Evolutionary conservation across 2,797 vertebrate genomes (phyloP).

Genomic region (Morelia viridis): DNA sequence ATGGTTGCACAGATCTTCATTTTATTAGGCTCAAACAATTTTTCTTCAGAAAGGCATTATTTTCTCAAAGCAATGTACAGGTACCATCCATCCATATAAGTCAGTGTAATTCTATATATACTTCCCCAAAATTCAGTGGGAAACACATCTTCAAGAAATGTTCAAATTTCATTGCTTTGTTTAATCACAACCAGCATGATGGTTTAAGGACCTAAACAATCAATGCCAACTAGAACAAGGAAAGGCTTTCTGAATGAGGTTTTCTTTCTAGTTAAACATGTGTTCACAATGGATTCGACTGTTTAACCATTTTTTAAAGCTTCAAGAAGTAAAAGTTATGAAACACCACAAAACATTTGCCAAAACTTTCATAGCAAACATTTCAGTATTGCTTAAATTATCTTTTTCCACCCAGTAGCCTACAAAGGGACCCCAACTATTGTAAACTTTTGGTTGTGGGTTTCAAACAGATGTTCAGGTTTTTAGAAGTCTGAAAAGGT

Average conservation of each 20-base stretch:
- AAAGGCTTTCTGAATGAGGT: not conserved
- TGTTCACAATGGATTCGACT: not conserved
- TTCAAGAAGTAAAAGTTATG: not conserved
- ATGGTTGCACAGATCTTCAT: not conserved
- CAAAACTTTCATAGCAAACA: not conserved
- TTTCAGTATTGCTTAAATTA: not conserved
- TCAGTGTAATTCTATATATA: no score
- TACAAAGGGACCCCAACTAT: not conserved
- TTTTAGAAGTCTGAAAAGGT: not conserved
- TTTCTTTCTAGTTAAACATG: not conserved
- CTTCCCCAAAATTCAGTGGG: not conserved
- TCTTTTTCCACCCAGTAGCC: not conserved
- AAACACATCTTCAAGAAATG: not conserved
- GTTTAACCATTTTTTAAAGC: not conserved
- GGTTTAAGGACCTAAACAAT: not conserved
- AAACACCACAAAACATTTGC: not conserved
- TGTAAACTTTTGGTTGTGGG: not conserved
- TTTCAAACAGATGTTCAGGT: not conserved
- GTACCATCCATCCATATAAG: not conserved
- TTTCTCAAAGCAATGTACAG: not conserved
- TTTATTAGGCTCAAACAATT: not conserved
- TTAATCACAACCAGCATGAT: not conserved
- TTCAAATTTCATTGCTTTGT: not conserved
- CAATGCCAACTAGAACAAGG: not conserved
- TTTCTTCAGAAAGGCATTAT: not conserved